phyloP scores from a whole-genome alignment of 2,888 invertebrate genomes.

The Diabrotica balteata region DNA sequence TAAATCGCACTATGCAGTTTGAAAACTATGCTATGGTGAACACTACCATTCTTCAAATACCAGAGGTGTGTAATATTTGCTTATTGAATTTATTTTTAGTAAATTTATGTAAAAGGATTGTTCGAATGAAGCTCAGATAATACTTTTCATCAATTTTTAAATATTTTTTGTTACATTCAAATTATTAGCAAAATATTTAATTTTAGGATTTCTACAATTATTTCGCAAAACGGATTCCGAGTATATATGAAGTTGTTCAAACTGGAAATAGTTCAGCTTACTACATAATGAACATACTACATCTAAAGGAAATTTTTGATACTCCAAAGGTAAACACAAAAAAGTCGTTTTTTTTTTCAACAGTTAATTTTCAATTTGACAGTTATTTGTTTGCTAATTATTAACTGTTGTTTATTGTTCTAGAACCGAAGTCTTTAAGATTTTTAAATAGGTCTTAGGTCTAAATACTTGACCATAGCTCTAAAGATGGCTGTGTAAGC shows the following conservation, averaged over 20 bases:
- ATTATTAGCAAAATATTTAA: constrained; percentile 4
- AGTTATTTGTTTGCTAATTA: no score
- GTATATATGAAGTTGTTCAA: constrained; percentile 68
- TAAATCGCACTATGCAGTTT: constrained; percentile 78
- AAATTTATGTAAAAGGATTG: no score
- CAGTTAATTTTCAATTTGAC: no score
- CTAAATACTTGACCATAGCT: no score
- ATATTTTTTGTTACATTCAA: not conserved
- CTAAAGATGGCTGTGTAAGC: no score
- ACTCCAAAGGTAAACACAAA: constrained; percentile 64
- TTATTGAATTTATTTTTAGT: not conserved
- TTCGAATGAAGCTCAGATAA: no score
- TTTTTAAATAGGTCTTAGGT: no score
- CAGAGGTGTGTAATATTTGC: constrained; percentile 61
- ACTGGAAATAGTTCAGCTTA: constrained; percentile 71
- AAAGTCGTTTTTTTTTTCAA: not conserved
- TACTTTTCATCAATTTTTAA: no score
- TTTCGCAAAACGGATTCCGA: constrained; percentile 74
- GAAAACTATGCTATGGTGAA: constrained; percentile 72
- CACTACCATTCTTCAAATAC: constrained; percentile 73
- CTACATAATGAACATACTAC: constrained; percentile 74
- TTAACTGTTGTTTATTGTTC: no score
- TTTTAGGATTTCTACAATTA: constrained; percentile 72
- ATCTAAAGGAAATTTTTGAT: constrained; percentile 77
- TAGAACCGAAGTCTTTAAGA: no score